Conservation (phyloP, 2,888 invertebrate genomes). For the Perdita meconis region DNA sequence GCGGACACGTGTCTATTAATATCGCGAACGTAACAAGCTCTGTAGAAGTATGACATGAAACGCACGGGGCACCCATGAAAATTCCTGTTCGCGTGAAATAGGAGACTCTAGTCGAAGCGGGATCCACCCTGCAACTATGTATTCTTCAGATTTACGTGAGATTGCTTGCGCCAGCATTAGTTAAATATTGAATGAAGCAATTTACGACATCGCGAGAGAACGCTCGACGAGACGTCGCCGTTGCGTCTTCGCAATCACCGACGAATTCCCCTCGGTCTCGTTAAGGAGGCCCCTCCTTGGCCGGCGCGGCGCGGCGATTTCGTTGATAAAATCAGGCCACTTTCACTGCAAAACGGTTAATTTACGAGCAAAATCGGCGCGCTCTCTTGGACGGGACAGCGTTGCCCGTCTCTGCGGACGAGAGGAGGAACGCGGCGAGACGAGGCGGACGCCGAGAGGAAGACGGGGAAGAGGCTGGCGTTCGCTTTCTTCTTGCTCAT, state of each 20-base stretch:
- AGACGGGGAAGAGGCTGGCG: conserved; percentile 9
- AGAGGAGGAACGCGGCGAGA: conserved; percentile 16
- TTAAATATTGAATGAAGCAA: neutral
- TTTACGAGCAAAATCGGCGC: conserved; percentile 56
- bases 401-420: conserved; percentile 1
- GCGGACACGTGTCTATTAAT: too few relatives aligned
- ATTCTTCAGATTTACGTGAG: neutral
- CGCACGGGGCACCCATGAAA: too few relatives aligned
- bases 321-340: conserved; percentile 63
- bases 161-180: neutral
- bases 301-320: conserved; percentile 29
- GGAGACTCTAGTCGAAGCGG: neutral
- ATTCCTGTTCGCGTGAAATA: too few relatives aligned
- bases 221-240: conserved; percentile 12
- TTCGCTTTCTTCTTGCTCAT: conserved; percentile 59
- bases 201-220: conserved; percentile 6
- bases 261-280: conserved; percentile 18
- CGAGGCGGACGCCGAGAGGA: conserved; percentile 11
- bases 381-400: conserved; percentile 7
- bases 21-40: too few relatives aligned
- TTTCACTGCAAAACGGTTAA: conserved; percentile 65
- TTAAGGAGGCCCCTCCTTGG: conserved; percentile 40
- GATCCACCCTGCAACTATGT: neutral
- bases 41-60: too few relatives aligned
- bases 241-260: conserved; percentile 29